These are phyloP conservation scores for Chrysaora quinquecirrha DNA, from an alignment of 30 jellyfish, hydroid and myxozoan genomes.

Conservation along the genomic window DNA sequence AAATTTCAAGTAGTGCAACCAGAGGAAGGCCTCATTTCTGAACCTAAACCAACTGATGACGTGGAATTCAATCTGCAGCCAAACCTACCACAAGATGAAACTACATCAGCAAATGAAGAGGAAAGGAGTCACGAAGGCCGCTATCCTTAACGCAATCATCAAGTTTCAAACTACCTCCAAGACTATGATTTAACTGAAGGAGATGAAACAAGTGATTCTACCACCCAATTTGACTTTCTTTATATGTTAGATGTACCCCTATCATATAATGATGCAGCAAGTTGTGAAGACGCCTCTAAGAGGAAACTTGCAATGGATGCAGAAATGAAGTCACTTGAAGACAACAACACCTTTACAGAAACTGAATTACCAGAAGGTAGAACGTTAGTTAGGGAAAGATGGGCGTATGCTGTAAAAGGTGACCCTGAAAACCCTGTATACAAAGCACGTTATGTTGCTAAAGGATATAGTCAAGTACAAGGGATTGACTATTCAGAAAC, in stretches of 20 bases:
- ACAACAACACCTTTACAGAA: constrained; percentile 39
- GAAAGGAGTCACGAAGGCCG: not conserved
- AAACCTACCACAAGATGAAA: constrained; percentile 18
- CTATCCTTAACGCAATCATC: not conserved
- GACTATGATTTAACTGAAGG: constrained; percentile 17
- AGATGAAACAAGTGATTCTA: not conserved
- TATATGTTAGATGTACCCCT: constrained; percentile 22
- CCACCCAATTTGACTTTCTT: constrained; percentile 36
- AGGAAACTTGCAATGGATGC: constrained; percentile 68
- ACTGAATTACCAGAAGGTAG: constrained; percentile 57
- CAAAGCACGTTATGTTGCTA: too few species aligned
- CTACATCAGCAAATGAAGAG: not conserved
- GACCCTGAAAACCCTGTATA: constrained; percentile 14
- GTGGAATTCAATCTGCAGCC: constrained; percentile 19
- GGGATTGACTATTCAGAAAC: too few species aligned
- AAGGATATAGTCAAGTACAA: too few species aligned
- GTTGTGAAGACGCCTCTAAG: constrained; percentile 83
- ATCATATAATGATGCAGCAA: constrained; percentile 49
- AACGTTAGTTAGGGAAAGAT: constrained; percentile 66
- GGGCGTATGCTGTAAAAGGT: constrained; percentile 52
- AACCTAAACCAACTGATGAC: constrained; percentile 4
- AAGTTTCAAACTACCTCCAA: not conserved
- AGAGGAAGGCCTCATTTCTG: not conserved
- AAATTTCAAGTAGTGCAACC: constrained; percentile 8
- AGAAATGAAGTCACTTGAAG: constrained; percentile 47